These are phyloP conservation scores for Scyliorhinus canicula DNA, from an alignment of 2,797 vertebrate genomes.

Conservation along the genomic window DNA sequence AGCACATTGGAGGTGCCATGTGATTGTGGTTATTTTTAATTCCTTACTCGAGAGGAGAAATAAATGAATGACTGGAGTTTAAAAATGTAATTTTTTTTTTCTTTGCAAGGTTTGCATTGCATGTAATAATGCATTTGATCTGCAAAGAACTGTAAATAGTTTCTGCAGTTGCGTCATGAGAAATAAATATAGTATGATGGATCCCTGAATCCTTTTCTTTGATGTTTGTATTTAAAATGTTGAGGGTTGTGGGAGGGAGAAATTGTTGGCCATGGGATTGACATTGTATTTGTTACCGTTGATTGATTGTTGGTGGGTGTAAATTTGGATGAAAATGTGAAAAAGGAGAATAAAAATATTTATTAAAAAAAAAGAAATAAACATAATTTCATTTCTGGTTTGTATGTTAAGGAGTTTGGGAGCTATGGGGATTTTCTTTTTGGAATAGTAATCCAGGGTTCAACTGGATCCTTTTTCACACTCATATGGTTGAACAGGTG, in stretches of 20 bases:
- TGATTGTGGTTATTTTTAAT: not conserved
- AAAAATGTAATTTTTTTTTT: not conserved
- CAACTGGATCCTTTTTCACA: not conserved
- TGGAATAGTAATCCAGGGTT: conserved; percentile 1
- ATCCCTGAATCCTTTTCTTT: too few species aligned
- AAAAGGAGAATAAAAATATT: too few species aligned
- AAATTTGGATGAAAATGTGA: too few species aligned
- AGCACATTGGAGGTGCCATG: not conserved
- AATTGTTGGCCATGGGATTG: too few species aligned
- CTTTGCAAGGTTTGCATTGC: not conserved
- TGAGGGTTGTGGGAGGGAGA: too few species aligned
- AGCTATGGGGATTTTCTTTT: not conserved
- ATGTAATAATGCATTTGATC: not conserved
- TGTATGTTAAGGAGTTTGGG: not conserved
- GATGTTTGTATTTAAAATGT: too few species aligned
- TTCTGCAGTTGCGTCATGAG: not conserved
- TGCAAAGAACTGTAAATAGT: not conserved
- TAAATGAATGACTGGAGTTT: not conserved
- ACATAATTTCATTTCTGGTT: not conserved
- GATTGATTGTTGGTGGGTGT: too few species aligned
- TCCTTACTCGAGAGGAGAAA: not conserved
- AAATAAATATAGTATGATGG: too few species aligned
- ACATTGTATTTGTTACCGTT: too few species aligned
- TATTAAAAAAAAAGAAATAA: too few species aligned
- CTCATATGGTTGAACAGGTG: not conserved